Base-by-base conservation (phyloP, 2,113 vertebrate genomes). In the Hippolais icterina region DNA sequence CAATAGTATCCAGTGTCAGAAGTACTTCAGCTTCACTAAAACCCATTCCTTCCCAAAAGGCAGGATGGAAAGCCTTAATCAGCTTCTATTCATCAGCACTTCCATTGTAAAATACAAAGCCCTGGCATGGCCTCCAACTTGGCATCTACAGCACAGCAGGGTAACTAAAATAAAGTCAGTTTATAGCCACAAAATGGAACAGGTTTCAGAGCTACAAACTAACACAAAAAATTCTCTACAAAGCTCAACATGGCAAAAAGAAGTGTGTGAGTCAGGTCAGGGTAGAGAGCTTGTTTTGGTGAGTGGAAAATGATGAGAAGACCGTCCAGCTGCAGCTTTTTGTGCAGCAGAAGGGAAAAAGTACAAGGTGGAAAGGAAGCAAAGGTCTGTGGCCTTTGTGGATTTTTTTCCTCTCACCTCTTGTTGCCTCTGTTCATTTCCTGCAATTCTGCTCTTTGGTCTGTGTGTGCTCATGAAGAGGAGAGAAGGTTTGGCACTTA, bases 71-170 rank as follows among this genome's bases (percentile, higher is more conserved):
- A 89, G 21, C 57, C 33, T 80, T 76, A 72, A 91, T 89, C 83
- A 72, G 71, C 53, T 71, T n/a, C 76, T 93, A 50, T 91, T 95
- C 83, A n/a, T 83, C 77, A 79, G 57, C 5, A 6, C 63, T 93
- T 91, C 83, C 66, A 80, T 12, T 91, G 76, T 93, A 89, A 95
- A 96, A 60, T 41, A 96, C 66, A 94, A 86, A 94, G 71, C 66
- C 71, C 80, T 93, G 57, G 71, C 80, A 29, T 4, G 41, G 63
- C 63, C 71, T 94, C 66, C 76, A 20, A 2, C 87, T 59, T 88
- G 71, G 76, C 83, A 85, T 20, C 37, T 18, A 53, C 29, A 63
- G 57, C 70, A 33, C 20, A 68, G 83, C 83, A 71, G 39, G 46
- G 57, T 39, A 68, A 90, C 75, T 28, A 66, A 74, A 69, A 65